Evolutionary conservation across 2,113 vertebrate species (phyloP), one percentile per base, ranked within the genome.

Genomic region (Suncus etruscus): DNA sequence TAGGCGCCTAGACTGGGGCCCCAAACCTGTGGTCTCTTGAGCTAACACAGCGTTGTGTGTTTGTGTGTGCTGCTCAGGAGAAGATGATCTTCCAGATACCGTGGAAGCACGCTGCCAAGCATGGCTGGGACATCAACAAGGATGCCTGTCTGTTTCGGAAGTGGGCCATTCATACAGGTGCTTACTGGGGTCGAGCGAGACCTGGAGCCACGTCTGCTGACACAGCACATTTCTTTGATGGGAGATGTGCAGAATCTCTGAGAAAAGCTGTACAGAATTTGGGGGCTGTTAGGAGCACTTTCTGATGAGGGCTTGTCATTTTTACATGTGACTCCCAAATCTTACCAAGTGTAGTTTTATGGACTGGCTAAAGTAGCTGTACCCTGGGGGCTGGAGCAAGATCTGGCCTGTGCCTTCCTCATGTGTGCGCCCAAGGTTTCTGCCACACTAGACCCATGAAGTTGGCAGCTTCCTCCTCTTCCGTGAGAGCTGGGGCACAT

Each of bases 151-250:
- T 99, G 5, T 99, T 99, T 97, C 98, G 98, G 81, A 96, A 97
- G 82, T 99, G 99, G 99, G 99, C 99, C 94, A 98, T 99, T 69
- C 99, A 99, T 94, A 99, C 99, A 97, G 99, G 99, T 99, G 95
- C 83, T 98, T 89, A 58, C 10, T 10, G 24, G 83, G 66, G 32
- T 82, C n/a, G 51, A 48, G 39, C 77, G 51, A 75, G n/a, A 25
- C 8, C 51, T 20, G 66, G 48, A 84, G 24, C 54, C 16, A 15
- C 29, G 25, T 31, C n/a, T 11, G 2, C 75, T 69, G 50, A 79
- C 63, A 25, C 6, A n/a, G 32, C n/a, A 80, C 70, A 74, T 50
- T 15, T 22, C 1, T 70, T 39, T 39, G 39, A 39, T 39, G 39
- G 65, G 69, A 50, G 18, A n/a, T 24, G 39, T 51, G 45, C 11